Evolutionary conservation across 2,797 vertebrate species (phyloP).

Genomic region (Anabas testudineus): DNA sequence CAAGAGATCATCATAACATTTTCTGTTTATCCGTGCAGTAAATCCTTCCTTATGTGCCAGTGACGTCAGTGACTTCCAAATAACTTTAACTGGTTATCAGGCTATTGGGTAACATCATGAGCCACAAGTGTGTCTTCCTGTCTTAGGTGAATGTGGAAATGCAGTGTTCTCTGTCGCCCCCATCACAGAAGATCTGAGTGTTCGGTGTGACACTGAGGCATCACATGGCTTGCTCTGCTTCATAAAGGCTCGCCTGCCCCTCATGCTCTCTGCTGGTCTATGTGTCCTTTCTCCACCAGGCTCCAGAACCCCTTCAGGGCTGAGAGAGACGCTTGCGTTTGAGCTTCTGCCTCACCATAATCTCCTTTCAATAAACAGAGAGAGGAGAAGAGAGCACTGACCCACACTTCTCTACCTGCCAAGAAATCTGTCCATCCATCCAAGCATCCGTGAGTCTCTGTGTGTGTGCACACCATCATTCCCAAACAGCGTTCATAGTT

Average conservation of each 20-base stretch:
- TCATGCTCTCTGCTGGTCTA: conserved; percentile 48
- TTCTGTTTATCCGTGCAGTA: conserved; percentile 56
- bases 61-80: conserved; percentile 68
- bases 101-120: conserved; percentile 41
- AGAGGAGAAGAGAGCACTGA: conserved; percentile 73
- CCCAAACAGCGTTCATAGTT: conserved; percentile 59
- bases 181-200: conserved; percentile 61
- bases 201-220: conserved; percentile 57
- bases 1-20: conserved; percentile 53
- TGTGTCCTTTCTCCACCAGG: conserved; percentile 48
- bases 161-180: conserved; percentile 59
- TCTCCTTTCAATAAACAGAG: conserved; percentile 83
- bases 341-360: conserved; percentile 82
- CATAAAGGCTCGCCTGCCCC: conserved; percentile 45
- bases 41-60: conserved; percentile 75
- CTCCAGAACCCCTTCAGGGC: conserved; percentile 74
- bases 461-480: conserved; percentile 58
- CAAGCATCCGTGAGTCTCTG: conserved; percentile 25
- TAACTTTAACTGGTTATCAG: conserved; percentile 41
- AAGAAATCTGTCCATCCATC: conserved; percentile 55
- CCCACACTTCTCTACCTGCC: conserved; percentile 54
- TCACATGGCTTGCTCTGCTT: conserved; percentile 48
- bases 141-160: conserved; percentile 65
- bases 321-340: conserved; percentile 86
- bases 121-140: conserved; percentile 41